phyloP scores from a whole-genome alignment of 2,888 invertebrate genomes.

The Pedicia rivosa region DNA sequence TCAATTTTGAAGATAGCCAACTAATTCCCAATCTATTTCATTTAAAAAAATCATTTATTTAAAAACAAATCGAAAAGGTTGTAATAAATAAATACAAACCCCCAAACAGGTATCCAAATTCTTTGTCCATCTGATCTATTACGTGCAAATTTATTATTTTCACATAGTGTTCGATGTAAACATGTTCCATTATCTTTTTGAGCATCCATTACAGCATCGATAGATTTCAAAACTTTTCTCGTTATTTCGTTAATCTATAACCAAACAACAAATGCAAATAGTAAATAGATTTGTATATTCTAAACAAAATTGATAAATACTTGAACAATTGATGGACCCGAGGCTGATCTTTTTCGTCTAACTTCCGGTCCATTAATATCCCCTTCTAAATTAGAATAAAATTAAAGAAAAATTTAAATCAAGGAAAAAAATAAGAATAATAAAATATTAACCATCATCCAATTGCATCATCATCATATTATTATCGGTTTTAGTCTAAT shows the following conservation, averaged over 20 bases:
- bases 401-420: no score
- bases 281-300: no score
- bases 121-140: conserved; percentile 36
- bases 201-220: conserved; percentile 38
- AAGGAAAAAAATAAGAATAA: no score
- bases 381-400: conserved; percentile 11
- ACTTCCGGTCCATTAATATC: conserved; percentile 17
- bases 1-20: conserved; percentile 46
- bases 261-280: conserved; percentile 5
- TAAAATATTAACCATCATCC: no score
- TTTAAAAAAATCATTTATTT: conserved; percentile 10
- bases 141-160: conserved; percentile 47
- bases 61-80: conserved; percentile 5
- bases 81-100: conserved; percentile 32
- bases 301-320: conserved; percentile 8
- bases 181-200: conserved; percentile 38
- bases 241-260: conserved; percentile 37
- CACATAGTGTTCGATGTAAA: conserved; percentile 44
- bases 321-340: conserved; percentile 8
- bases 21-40: conserved; percentile 61
- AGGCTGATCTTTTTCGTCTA: conserved; percentile 15
- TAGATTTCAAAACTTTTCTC: conserved; percentile 35
- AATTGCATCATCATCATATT: conserved; percentile 31
- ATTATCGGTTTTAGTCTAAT: conserved; percentile 18
- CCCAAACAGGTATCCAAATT: conserved; percentile 61